Evolutionary conservation across 2,113 vertebrate genomes (phyloP).

Genomic region (Eulacestoma nigropectus): DNA sequence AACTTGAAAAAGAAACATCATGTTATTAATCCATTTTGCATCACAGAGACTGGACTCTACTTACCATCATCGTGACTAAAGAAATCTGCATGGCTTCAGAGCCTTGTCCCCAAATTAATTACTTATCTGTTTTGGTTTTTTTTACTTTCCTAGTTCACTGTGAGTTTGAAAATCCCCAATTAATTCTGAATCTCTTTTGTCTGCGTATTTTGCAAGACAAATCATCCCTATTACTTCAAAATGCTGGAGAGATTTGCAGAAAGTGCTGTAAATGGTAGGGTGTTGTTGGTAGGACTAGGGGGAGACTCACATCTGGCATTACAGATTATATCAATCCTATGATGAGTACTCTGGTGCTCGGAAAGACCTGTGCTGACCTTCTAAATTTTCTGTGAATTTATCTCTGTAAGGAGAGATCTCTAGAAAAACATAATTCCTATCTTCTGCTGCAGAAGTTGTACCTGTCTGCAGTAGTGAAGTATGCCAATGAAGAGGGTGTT

Average conservation of each 20-base stretch:
- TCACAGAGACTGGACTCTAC: neutral
- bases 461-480: neutral
- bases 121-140: neutral
- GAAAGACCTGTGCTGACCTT: neutral
- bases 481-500: neutral
- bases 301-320: neutral
- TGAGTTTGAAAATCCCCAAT: neutral
- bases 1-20: slow-evolving; percentile 50
- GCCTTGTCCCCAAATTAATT: neutral
- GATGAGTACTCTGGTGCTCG: neutral
- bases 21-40: slow-evolving; percentile 35
- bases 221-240: neutral
- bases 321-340: neutral
- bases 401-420: neutral
- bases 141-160: neutral
- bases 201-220: neutral
- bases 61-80: neutral
- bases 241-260: neutral
- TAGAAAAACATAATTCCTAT: neutral
- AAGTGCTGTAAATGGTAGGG: neutral
- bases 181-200: neutral
- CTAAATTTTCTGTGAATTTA: neutral
- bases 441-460: neutral
- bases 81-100: neutral
- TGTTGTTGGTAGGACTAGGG: neutral